Base-by-base conservation (phyloP, 2,888 invertebrate species). In the Mythimna pallens region DNA sequence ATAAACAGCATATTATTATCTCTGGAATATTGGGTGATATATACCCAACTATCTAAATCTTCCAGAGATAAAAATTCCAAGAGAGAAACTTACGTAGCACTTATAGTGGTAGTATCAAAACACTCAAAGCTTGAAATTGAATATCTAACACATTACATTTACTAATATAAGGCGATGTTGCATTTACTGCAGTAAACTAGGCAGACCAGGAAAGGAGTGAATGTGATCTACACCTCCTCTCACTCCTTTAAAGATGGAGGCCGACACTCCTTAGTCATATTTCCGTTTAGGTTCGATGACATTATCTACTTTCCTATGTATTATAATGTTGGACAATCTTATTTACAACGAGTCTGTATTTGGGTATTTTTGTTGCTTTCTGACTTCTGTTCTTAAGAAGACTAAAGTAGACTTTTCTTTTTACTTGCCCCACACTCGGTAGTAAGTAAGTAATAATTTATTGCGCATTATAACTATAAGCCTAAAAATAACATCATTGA, bases 211-310 rank as follows among this genome's bases (percentile, higher is more conserved):
- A 76, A 83, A 83, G 81, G 80, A 83, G 80, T 80, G 80, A 80
- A 78, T 74, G 82, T 84, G 61, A 36, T 59, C 0, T 36, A 61
- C 58, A 61, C 36, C 25, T 65, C 65, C 82, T 69, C 77, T 85
- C 84, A 63, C 80, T 81, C 83, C 74, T 75, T 82, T 58, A 65
- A 7, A 67, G 80, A 81, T 54, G 50, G 68, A 70, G 73, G 73
- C 61, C 77, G 57, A 70, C 57, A 62, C 70, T 73, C 67, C 79
- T 59, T 65, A 70, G 47, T 62, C 50, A 65, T 70, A 58, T 65
- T 74, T 57, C 61, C 50, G 62, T 63, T 78, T 59, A 52, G 43
- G 61, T 36, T 54, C 40, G 22, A 65, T 70, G 34, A 14, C 10
- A 43, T 50, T 78, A 65, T 58, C 58, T 66, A 57, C 40, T 17